phyloP scores from a whole-genome alignment of 1,140 invertebrate species.

The Contarinia nasturtii region DNA sequence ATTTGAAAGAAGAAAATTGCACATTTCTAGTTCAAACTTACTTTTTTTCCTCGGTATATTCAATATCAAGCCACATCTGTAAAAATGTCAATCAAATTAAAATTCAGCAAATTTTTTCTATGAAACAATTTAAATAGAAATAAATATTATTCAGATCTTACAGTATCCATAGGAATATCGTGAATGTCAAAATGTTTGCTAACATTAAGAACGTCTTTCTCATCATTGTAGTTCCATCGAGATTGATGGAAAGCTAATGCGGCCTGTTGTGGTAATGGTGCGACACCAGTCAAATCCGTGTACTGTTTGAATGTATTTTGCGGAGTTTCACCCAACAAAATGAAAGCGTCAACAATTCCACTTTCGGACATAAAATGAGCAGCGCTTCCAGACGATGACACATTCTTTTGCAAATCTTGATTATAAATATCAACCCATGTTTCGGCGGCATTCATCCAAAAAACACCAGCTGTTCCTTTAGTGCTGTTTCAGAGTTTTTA shows the following conservation, averaged over 20 bases:
- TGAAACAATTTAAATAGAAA: too few relatives aligned
- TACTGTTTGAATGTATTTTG: conserved; percentile 79
- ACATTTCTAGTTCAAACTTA: conserved; percentile 18
- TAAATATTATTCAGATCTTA: too few relatives aligned
- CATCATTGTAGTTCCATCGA: conserved; percentile 98
- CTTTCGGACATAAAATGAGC: conserved; percentile 82
- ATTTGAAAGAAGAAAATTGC: neutral
- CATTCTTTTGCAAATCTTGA: conserved; percentile 47
- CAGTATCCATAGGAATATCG: conserved; percentile 83
- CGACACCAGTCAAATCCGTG: conserved; percentile 65
- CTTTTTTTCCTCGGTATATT: conserved; percentile 93
- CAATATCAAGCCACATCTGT: conserved; percentile 92
- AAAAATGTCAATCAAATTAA: too few relatives aligned
- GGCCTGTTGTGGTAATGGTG: conserved; percentile 49
- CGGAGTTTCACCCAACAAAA: conserved; percentile 76
- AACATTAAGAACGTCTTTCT: conserved; percentile 75
- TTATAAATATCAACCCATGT: conserved; percentile 93
- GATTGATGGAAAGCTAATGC: conserved; percentile 89
- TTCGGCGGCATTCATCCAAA: conserved; percentile 97
- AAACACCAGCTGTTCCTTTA: conserved; percentile 70
- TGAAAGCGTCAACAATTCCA: conserved; percentile 84
- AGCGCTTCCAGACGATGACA: conserved; percentile 57
- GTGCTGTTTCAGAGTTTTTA: conserved; percentile 26
- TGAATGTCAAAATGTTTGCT: conserved; percentile 70
- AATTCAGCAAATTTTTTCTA: too few relatives aligned